Evolutionary conservation across 2,888 invertebrate species (phyloP).

Genomic region (Hoplodrina blanda): DNA sequence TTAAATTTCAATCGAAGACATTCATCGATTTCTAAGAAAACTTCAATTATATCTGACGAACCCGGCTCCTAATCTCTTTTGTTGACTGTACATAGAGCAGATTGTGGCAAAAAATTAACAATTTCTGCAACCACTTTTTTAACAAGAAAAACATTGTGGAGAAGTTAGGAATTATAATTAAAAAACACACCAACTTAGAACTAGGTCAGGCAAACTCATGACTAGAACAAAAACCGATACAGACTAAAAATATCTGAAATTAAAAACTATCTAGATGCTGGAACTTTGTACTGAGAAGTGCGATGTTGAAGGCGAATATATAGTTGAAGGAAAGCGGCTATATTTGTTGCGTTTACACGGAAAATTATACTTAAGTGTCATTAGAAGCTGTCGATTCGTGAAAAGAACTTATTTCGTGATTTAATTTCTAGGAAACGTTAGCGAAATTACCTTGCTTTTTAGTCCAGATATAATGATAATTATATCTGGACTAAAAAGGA

Average conservation of each 20-base stretch:
- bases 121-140: slow-evolving; percentile 1
- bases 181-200: slow-evolving; percentile 41
- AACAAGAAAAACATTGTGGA: slow-evolving; percentile 11
- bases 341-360: no score
- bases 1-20: no score
- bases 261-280: slow-evolving; percentile 2
- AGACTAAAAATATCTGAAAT: slow-evolving; percentile 19
- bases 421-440: background rate
- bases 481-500: no score
- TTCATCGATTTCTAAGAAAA: no score
- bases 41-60: no score
- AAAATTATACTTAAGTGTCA: background rate
- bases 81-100: background rate
- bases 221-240: slow-evolving; percentile 45
- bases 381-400: background rate
- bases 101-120: slow-evolving; percentile 3
- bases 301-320: no score
- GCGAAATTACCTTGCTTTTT: background rate
- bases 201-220: slow-evolving; percentile 32
- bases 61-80: no score
- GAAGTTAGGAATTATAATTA: slow-evolving; percentile 50
- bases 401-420: background rate
- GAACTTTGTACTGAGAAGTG: background rate
- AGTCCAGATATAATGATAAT: no score
- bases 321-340: no score